phyloP scores from a whole-genome alignment of 2,113 vertebrate species.

The Lagopus leucura region DNA sequence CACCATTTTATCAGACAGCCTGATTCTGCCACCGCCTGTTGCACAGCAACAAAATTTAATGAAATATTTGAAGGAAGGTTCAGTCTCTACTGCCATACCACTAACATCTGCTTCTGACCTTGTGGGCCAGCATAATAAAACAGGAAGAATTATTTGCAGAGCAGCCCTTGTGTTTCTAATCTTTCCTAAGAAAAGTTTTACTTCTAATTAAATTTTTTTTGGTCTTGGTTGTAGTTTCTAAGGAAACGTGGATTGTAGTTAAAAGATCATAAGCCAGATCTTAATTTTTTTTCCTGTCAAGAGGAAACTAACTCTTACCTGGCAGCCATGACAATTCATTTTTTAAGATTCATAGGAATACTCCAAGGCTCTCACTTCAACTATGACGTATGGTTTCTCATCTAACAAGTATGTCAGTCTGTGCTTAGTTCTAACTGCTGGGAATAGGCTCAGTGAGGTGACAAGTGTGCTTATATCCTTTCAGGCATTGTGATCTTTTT shows the following conservation, averaged over 20 bases:
- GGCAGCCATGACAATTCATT: background rate
- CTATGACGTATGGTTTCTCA: background rate
- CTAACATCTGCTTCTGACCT: too few species aligned
- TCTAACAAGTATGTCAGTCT: background rate
- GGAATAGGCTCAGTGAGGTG: background rate
- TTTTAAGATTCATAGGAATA: background rate
- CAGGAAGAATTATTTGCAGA: too few species aligned
- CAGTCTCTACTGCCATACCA: too few species aligned
- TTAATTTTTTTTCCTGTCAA: background rate
- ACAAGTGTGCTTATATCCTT: background rate
- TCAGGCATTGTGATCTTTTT: background rate
- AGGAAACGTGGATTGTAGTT: background rate
- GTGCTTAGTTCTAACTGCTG: background rate
- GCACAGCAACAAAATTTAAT: too few species aligned
- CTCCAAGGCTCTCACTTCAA: background rate
- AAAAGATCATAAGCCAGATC: background rate
- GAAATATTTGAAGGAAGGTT: too few species aligned
- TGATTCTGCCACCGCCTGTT: too few species aligned
- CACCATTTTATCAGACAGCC: too few species aligned
- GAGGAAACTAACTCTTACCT: background rate
- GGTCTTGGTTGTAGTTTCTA: background rate
- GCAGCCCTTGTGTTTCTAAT: too few species aligned
- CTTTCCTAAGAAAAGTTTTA: background rate
- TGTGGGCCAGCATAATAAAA: too few species aligned
- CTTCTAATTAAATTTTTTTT: background rate